Conservation (phyloP, 2,797 vertebrate genomes). For the Silurus aristotelis region DNA sequence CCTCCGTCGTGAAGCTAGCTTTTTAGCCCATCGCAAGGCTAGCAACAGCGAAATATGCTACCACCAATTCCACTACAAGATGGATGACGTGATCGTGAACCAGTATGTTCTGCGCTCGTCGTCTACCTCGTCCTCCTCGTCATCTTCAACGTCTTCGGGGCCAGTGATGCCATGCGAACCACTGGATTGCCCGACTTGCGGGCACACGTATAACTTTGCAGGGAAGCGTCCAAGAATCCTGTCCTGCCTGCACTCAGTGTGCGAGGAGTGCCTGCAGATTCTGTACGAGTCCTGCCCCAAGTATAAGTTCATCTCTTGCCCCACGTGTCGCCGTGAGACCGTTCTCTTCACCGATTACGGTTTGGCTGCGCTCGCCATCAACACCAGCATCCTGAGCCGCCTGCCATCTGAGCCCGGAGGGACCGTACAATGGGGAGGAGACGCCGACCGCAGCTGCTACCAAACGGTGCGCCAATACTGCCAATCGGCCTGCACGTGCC, state of each 20-base stretch:
- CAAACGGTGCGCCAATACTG: constrained; percentile 99
- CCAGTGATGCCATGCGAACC: constrained; percentile 86
- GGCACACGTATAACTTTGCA: constrained; percentile 94
- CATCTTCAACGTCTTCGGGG: constrained; percentile 74
- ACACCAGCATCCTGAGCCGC: constrained; percentile 96
- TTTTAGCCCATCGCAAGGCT: constrained; percentile 76
- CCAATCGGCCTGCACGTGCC: constrained; percentile 96
- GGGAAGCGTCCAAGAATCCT: constrained; percentile 95
- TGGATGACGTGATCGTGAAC: constrained; percentile 95
- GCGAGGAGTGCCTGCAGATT: constrained; percentile 98
- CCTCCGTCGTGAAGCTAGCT: constrained; percentile 75
- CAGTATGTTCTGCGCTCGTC: constrained; percentile 91
- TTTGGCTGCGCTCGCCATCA: constrained; percentile 94
- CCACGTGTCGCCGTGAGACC: constrained; percentile 94
- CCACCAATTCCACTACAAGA: constrained; percentile 94
- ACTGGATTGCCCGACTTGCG: constrained; percentile 96
- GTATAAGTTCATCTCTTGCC: constrained; percentile 99
- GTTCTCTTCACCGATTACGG: constrained; percentile 99
- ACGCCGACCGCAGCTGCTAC: constrained; percentile 97
- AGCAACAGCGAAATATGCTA: constrained; percentile 88
- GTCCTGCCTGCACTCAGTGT: constrained; percentile 97
- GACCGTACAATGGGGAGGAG: constrained; percentile 91
- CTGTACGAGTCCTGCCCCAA: constrained; percentile 98
- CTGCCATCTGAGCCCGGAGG: constrained; percentile 88
- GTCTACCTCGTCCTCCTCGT: constrained; percentile 71